These are phyloP conservation scores for Rosalia funebris DNA, from an alignment of 2,888 invertebrate genomes.

Conservation along the genomic window DNA sequence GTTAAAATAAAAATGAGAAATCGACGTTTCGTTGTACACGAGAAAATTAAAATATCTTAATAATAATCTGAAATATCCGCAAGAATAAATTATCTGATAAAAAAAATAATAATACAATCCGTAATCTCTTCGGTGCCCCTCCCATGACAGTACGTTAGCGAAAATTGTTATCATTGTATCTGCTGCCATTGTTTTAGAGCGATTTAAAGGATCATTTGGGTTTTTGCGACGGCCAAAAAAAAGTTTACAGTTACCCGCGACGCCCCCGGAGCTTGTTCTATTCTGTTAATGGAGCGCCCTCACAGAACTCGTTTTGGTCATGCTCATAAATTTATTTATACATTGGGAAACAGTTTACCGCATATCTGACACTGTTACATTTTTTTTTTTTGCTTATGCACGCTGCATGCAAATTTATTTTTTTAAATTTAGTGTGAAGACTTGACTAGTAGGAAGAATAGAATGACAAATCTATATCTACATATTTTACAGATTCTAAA, in stretches of 20 bases:
- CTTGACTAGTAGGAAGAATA: too few relatives aligned
- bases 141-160: not conserved
- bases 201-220: not conserved
- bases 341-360: not conserved
- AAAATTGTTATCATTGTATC: not conserved
- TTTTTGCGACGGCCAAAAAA: not conserved
- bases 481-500: too few relatives aligned
- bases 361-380: too few relatives aligned
- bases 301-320: not conserved
- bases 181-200: not conserved
- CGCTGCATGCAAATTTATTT: too few relatives aligned
- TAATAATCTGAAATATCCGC: constrained; percentile 7
- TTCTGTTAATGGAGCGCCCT: not conserved
- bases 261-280: constrained; percentile 3
- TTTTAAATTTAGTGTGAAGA: too few relatives aligned
- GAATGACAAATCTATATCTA: too few relatives aligned
- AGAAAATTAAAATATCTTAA: constrained; percentile 7
- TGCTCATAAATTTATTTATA: not conserved
- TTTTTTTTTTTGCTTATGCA: too few relatives aligned
- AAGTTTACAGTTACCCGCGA: constrained; percentile 8
- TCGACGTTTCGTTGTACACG: not conserved
- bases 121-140: constrained; percentile 5
- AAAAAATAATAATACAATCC: not conserved
- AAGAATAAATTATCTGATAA: not conserved
- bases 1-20: constrained; percentile 1